These are phyloP conservation scores for Zootermopsis nevadensis DNA, from an alignment of 2,888 invertebrate species.

Conservation along the genomic window DNA sequence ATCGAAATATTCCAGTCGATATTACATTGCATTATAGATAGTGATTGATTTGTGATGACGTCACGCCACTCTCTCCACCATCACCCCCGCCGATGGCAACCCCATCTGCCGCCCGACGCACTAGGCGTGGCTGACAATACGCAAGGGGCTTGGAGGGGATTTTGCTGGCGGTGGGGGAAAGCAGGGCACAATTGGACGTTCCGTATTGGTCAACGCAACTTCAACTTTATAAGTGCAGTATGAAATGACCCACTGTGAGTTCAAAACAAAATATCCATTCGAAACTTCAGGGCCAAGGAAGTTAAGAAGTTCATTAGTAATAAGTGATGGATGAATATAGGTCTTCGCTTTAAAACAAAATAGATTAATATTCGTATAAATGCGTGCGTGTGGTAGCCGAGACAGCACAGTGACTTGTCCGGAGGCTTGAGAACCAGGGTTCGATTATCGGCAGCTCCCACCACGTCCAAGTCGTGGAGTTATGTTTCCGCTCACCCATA, in stretches of 20 bases:
- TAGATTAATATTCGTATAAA: too few species aligned
- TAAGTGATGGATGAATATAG: too few species aligned
- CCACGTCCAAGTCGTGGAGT: too few species aligned
- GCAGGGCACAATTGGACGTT: not conserved
- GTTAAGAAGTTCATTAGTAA: not conserved
- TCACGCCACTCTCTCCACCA: not conserved
- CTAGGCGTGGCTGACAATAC: not conserved
- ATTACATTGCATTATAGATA: constrained; percentile 21
- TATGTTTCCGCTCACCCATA: too few species aligned
- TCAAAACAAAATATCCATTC: not conserved
- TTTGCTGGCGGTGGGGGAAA: not conserved
- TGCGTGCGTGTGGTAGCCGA: too few species aligned
- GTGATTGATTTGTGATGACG: constrained; percentile 16
- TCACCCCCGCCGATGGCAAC: too few species aligned
- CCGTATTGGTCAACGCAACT: not conserved
- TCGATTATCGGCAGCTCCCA: too few species aligned
- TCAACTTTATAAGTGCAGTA: not conserved
- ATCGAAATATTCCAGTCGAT: constrained; percentile 7
- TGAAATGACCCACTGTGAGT: not conserved
- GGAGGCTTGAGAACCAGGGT: too few species aligned
- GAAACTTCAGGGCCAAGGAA: not conserved
- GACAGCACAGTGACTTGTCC: too few species aligned
- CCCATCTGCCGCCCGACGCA: too few species aligned
- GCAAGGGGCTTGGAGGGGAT: not conserved
- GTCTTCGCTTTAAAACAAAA: too few species aligned